These are phyloP conservation scores for Drosophila nigrodunni DNA, from an alignment of 1,140 invertebrate genomes.

Conservation along the genomic window DNA sequence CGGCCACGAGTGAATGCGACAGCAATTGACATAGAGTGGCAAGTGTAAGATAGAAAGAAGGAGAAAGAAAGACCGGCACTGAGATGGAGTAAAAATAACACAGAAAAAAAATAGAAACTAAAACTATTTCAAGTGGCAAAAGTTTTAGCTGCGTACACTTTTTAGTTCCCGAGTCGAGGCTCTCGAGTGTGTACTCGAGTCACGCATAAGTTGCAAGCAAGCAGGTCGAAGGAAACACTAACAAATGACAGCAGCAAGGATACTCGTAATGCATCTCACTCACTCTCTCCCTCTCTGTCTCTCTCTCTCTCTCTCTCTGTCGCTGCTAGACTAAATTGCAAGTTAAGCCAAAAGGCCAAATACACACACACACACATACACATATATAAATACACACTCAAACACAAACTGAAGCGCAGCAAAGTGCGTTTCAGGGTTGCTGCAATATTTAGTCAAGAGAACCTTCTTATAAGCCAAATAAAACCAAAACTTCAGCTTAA, in stretches of 20 bases:
- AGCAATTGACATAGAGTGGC: slow-evolving; percentile 50
- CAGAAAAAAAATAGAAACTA: slow-evolving; percentile 16
- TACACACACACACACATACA: slow-evolving; percentile 47
- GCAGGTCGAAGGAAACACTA: slow-evolving; percentile 73
- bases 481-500: slow-evolving; percentile 15
- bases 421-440: slow-evolving; percentile 49
- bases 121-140: slow-evolving; percentile 80
- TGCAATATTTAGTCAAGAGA: slow-evolving; percentile 18
- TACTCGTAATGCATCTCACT: slow-evolving; percentile 24
- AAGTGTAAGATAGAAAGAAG: background rate
- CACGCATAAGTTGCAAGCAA: slow-evolving; percentile 79
- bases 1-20: slow-evolving; percentile 58
- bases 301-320: slow-evolving; percentile 5
- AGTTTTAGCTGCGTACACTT: slow-evolving; percentile 79
- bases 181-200: slow-evolving; percentile 78
- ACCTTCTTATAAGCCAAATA: slow-evolving; percentile 17
- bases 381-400: slow-evolving; percentile 4
- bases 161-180: slow-evolving; percentile 66
- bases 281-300: background rate
- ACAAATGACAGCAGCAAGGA: slow-evolving; percentile 66
- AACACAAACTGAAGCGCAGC: background rate
- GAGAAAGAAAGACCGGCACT: background rate
- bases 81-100: background rate
- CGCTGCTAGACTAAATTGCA: slow-evolving; percentile 60
- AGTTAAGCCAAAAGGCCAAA: slow-evolving; percentile 78